Evolutionary conservation across 1,140 invertebrate species (phyloP).

Genomic region (Amphibalanus amphitrite): DNA sequence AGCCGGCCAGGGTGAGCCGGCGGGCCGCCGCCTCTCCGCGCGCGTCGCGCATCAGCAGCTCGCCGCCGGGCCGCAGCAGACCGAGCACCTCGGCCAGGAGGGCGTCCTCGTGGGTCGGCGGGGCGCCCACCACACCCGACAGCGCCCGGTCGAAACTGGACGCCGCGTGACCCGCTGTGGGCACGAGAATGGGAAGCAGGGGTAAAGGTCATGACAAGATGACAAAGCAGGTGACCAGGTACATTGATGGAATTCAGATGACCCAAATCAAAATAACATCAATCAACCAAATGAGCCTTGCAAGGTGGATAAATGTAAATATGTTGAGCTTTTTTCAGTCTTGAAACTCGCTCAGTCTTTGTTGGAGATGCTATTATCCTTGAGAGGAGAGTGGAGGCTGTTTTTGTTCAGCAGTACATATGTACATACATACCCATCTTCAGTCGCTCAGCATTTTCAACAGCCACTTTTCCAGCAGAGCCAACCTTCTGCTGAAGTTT

Average conservation of each 20-base stretch:
- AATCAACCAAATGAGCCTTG: too few relatives aligned
- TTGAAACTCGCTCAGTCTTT: too few relatives aligned
- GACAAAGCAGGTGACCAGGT: too few relatives aligned
- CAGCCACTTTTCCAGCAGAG: neutral
- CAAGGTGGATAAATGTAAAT: too few relatives aligned
- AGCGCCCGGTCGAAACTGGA: constrained; percentile 27
- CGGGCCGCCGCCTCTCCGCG: constrained; percentile 13
- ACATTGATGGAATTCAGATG: too few relatives aligned
- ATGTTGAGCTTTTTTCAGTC: too few relatives aligned
- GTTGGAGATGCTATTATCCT: too few relatives aligned
- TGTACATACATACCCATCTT: neutral
- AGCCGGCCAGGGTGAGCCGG: constrained; percentile 30
- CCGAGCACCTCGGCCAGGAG: constrained; percentile 27
- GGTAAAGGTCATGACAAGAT: too few relatives aligned
- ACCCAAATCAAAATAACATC: too few relatives aligned
- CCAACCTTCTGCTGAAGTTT: neutral
- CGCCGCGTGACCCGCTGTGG: constrained; percentile 23
- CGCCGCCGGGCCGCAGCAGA: constrained; percentile 28
- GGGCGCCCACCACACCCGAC: constrained; percentile 22
- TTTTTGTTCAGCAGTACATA: too few relatives aligned
- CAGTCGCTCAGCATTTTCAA: neutral
- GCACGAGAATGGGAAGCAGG: too few relatives aligned
- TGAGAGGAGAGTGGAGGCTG: too few relatives aligned
- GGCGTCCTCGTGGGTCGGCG: constrained; percentile 19
- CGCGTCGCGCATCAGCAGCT: constrained; percentile 23